phyloP scores from a whole-genome alignment of 2,113 vertebrate species.

The Tamias sibiricus region DNA sequence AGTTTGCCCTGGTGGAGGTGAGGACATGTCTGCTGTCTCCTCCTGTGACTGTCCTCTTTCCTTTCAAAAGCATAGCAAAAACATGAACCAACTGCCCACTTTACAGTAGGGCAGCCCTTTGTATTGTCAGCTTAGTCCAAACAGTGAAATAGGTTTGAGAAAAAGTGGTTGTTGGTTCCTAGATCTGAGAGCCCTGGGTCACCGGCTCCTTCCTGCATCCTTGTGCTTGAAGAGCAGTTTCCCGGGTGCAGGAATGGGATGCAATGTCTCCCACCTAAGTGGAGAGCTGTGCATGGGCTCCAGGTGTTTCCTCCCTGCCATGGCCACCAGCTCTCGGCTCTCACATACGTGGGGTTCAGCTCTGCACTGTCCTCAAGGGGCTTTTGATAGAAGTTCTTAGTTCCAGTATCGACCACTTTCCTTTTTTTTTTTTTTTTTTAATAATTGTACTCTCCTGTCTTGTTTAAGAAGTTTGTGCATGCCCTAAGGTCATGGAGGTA shows the following conservation, averaged over 20 bases:
- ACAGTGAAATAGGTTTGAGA: neutral
- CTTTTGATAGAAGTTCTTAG: neutral
- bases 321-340: neutral
- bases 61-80: neutral
- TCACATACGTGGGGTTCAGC: too few relatives aligned
- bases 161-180: neutral
- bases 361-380: neutral
- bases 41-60: fast-evolving
- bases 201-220: fast-evolving
- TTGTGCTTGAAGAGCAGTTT: neutral
- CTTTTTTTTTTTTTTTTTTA: neutral
- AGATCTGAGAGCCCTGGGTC: neutral
- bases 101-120: neutral
- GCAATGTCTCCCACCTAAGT: neutral
- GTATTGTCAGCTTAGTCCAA: neutral
- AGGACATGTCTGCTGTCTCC: neutral
- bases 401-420: neutral
- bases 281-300: too few relatives aligned
- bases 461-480: neutral
- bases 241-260: neutral
- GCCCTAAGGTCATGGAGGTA: neutral
- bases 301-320: neutral
- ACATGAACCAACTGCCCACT: fast-evolving
- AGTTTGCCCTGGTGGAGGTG: conserved; percentile 95
- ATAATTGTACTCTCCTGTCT: neutral